These are phyloP conservation scores for Phaethornis superciliosus DNA, from an alignment of 2,113 vertebrate species.

Conservation along the genomic window DNA sequence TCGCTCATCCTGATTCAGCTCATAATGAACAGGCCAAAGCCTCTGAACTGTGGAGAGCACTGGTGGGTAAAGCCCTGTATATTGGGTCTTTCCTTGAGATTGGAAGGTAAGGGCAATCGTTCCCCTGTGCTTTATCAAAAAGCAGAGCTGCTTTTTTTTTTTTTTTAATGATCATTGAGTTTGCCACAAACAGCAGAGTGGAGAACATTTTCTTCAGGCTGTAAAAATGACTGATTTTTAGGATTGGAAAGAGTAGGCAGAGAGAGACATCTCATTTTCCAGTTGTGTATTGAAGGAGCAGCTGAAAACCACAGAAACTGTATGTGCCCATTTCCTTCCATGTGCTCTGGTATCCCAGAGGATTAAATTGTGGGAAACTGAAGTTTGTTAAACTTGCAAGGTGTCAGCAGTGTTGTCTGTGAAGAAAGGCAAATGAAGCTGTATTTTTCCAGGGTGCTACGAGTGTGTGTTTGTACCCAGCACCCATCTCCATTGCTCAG, in stretches of 20 bases:
- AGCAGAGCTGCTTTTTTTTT: neutral
- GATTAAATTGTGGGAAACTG: neutral
- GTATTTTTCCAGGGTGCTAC: neutral
- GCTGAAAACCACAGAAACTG: neutral
- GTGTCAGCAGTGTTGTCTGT: neutral
- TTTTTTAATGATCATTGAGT: neutral
- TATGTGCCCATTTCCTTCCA: neutral
- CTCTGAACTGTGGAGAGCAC: neutral
- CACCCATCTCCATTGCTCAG: neutral
- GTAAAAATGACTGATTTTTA: neutral
- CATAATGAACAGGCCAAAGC: neutral
- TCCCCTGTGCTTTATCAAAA: neutral
- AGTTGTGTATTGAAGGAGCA: neutral
- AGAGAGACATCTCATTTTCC: neutral
- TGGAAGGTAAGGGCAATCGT: neutral
- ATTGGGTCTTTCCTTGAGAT: neutral
- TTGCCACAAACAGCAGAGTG: neutral
- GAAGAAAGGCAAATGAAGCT: neutral
- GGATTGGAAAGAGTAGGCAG: neutral
- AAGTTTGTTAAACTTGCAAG: neutral
- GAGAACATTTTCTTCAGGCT: neutral
- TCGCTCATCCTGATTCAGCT: neutral
- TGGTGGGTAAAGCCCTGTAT: neutral
- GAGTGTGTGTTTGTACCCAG: neutral
- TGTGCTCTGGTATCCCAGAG: neutral